A percentile compares a stretch with the other conserved stretches of the same genome.
Evolutionary conservation across 2,113 vertebrate species (phyloP).

Genomic region (Varanus komodoensis): DNA sequence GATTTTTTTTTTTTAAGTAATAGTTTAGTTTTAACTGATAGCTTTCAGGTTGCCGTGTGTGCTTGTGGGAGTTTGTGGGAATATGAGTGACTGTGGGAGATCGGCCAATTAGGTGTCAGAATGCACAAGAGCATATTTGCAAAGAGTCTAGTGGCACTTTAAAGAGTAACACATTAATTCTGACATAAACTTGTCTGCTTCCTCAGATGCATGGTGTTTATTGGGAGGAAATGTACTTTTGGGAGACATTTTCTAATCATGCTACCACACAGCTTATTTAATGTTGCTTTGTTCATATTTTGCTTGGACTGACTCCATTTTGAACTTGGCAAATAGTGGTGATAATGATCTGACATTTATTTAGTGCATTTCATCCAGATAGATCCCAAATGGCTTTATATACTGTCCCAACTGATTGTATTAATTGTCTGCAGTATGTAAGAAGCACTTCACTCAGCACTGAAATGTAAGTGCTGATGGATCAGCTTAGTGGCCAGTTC

Average conservation of each 20-base stretch:
- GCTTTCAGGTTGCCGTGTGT: no score
- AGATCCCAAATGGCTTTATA: constrained; percentile 29
- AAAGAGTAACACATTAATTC: no score
- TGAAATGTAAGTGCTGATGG: constrained; percentile 30
- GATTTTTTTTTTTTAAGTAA: no score
- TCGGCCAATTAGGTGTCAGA: no score
- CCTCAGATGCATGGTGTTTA: constrained; percentile 15
- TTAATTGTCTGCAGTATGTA: neutral
- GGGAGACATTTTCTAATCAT: constrained; percentile 22
- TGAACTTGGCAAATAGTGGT: constrained; percentile 46
- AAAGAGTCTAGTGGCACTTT: no score
- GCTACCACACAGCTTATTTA: neutral
- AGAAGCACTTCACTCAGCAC: neutral
- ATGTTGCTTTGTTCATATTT: neutral
- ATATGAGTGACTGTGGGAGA: no score
- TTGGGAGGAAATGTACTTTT: neutral
- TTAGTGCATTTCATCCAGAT: constrained; percentile 26
- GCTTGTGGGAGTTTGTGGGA: no score
- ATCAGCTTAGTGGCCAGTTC: neutral
- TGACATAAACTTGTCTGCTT: no score
- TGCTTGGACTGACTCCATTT: constrained; percentile 44
- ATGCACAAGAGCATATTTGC: no score
- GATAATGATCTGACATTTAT: constrained; percentile 37
- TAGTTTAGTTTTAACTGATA: no score
- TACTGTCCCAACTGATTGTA: constrained; percentile 21